phyloP scores from a whole-genome alignment of 2,797 vertebrate species.

The Jordanella pulchra region DNA sequence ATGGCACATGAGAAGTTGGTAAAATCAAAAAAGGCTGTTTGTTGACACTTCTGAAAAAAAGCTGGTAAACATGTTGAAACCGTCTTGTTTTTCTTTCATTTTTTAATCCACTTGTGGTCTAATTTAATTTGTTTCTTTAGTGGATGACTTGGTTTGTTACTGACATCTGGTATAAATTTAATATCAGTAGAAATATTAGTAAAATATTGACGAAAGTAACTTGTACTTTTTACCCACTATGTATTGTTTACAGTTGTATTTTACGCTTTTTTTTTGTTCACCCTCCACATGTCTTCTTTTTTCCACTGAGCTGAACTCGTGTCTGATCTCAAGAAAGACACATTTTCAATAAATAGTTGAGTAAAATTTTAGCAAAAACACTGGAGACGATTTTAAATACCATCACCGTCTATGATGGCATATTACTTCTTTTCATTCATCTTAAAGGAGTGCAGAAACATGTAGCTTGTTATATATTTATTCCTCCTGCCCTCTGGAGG shows the following conservation, averaged over 20 bases:
- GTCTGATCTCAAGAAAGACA: background rate
- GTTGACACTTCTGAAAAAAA: background rate
- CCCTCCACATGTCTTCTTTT: too few species aligned
- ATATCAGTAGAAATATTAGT: too few species aligned
- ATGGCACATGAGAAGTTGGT: too few species aligned
- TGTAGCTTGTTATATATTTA: constrained; percentile 15
- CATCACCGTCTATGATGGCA: too few species aligned
- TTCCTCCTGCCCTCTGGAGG: background rate
- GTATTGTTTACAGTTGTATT: background rate
- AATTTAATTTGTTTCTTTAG: too few species aligned
- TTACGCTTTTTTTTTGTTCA: background rate
- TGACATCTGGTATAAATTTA: too few species aligned
- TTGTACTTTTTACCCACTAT: background rate
- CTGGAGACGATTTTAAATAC: background rate
- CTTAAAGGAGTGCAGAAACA: constrained; percentile 23
- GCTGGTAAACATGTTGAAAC: too few species aligned
- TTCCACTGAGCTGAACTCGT: background rate
- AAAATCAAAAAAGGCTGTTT: too few species aligned
- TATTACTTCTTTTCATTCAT: constrained; percentile 19
- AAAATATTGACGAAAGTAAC: too few species aligned
- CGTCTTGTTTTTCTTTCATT: background rate
- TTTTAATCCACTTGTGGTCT: too few species aligned
- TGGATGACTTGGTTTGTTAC: too few species aligned
- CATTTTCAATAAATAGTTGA: background rate
- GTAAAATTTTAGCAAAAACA: too few species aligned